Evolutionary conservation across 2,888 invertebrate species (phyloP), one percentile per base, ranked within the genome.

Genomic region (Yponomeuta cagnagella): DNA sequence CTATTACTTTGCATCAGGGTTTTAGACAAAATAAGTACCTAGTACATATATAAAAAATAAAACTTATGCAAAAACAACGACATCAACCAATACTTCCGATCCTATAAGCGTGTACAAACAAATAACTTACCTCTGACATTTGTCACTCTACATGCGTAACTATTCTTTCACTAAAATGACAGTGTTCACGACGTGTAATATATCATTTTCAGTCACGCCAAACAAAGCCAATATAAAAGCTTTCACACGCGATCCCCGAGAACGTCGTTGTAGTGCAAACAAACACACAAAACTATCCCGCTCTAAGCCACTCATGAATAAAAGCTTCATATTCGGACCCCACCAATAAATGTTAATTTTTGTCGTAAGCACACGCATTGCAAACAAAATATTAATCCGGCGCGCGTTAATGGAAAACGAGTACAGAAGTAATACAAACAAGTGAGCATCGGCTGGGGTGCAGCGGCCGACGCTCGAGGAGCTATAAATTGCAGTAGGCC

Each of bases 331-430:
- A 86, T 83, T 85, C 82, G 84, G 87, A 87, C 90, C 90, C 89
- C 85, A 86, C 84, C 88, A 84, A 90, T 90, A 90, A 91, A 92
- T 90, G 91, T 89, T 90, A 91, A 91, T 90, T 92, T 89, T 89
- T 83, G 87, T 89, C 88, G 87, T 82, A 84, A 87, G 83, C 88
- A 81, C 87, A 88, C 87, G 87, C 88, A 86, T 87, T 82, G 88
- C 88, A 88, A 90, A 89, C 90, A 89, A 86, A 91, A 90, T 90
- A 90, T 90, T 91, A 92, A 90, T 90, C 90, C 88, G 80, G 77
- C 80, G 83, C 81, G 88, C 89, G 90, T 86, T 91, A 91, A 92
- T 92, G 90, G 90, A 88, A 88, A 90, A 86, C 85, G 88, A 88
- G 88, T 88, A 78, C 80, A 86, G 87, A 86, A 85, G 85, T 82